phyloP scores from a whole-genome alignment of 2,113 vertebrate species.

The Scortum barcoo region DNA sequence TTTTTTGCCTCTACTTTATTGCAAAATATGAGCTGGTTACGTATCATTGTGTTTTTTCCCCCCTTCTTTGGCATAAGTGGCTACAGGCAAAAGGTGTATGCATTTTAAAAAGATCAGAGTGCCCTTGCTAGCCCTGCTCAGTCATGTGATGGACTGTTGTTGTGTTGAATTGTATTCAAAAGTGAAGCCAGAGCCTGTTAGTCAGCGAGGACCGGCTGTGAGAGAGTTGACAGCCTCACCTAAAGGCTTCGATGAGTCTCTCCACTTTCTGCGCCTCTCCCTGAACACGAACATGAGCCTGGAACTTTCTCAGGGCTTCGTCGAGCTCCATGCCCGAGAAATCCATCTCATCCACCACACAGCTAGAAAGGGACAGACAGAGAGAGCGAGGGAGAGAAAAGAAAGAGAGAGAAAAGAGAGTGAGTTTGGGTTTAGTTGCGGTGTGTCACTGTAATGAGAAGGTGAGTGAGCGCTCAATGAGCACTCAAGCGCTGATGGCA shows the following conservation, averaged over 20 bases:
- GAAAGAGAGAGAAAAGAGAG: background rate
- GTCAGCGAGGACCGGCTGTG: constrained; percentile 26
- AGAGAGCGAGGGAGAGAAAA: background rate
- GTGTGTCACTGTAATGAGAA: constrained; percentile 37
- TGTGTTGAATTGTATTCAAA: constrained; percentile 42
- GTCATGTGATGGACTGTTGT: constrained; percentile 43
- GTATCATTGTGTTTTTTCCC: background rate
- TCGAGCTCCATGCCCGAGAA: constrained; percentile 98
- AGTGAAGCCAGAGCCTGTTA: constrained; percentile 38
- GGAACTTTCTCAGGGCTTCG: constrained; percentile 96
- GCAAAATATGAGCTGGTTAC: constrained; percentile 33
- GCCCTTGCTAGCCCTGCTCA: constrained; percentile 23
- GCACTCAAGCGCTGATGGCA: constrained; percentile 58
- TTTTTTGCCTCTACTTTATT: constrained; percentile 18
- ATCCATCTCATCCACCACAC: constrained; percentile 99
- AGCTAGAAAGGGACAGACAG: constrained; percentile 81
- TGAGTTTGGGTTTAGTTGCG: constrained; percentile 10
- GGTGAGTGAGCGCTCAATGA: constrained; percentile 38
- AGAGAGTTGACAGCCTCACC: constrained; percentile 83
- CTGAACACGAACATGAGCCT: constrained; percentile 97
- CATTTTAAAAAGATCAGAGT: constrained; percentile 39
- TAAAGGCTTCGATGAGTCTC: constrained; percentile 98
- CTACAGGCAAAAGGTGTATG: constrained; percentile 52
- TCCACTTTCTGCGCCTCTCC: constrained; percentile 99
- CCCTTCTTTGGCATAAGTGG: constrained; percentile 45